Percentiles rank a stretch among this genome's conserved stretches.
Evolutionary conservation across 1,140 invertebrate genomes (phyloP).

Genomic region (Agrilus planipennis): DNA sequence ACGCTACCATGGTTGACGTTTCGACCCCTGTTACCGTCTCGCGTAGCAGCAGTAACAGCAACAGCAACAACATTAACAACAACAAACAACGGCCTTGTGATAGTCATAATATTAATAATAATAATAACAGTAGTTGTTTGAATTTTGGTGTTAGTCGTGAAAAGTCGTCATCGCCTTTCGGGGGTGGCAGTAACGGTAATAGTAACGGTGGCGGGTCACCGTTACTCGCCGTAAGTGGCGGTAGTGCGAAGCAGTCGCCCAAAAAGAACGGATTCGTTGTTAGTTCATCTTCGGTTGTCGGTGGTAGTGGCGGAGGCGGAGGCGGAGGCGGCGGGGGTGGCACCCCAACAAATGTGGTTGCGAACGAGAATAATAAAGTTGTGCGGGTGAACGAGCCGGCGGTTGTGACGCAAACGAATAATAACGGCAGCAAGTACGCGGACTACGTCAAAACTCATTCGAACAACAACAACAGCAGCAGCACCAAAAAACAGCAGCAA

Average conservation of each 20-base stretch:
- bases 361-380: too few species aligned
- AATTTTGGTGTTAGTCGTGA: slow-evolving; percentile 9
- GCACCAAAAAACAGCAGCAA: slow-evolving; percentile 24
- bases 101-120: slow-evolving; percentile 7
- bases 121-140: slow-evolving; percentile 16
- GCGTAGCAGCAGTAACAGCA: slow-evolving; percentile 2
- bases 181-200: not conserved
- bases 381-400: too few species aligned
- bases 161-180: slow-evolving; percentile 1
- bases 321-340: too few species aligned
- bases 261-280: too few species aligned
- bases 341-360: too few species aligned
- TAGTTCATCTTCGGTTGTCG: too few species aligned
- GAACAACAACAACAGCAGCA: slow-evolving; percentile 1
- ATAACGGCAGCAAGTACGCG: too few species aligned
- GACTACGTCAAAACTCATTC: not conserved
- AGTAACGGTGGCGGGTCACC: not conserved
- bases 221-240: too few species aligned
- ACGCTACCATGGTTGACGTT: slow-evolving; percentile 6
- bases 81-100: slow-evolving; percentile 5
- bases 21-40: not conserved
- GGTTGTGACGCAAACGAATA: too few species aligned
- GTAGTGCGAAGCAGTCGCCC: too few species aligned
- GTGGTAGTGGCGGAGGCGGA: too few species aligned
- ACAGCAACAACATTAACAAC: slow-evolving; percentile 5